Evolutionary conservation across 2,797 vertebrate species (phyloP).

Genomic region (Melanotaenia parkinsoni): DNA sequence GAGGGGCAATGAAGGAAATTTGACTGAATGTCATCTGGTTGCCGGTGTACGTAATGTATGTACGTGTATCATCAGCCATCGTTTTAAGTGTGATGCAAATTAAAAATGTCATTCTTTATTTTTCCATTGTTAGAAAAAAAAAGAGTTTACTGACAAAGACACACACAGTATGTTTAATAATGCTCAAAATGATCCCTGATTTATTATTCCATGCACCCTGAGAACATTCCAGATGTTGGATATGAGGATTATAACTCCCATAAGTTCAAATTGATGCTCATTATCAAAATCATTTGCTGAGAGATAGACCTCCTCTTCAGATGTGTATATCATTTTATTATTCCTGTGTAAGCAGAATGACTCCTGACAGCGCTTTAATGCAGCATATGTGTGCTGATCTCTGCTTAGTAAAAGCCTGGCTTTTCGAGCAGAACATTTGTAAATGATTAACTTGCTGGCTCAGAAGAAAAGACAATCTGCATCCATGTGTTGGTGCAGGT

Average conservation of each 20-base stretch:
- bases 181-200: no score
- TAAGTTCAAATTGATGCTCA: constrained; percentile 9
- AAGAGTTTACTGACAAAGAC: neutral
- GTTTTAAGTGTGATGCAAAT: no score
- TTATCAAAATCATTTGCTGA: constrained; percentile 7
- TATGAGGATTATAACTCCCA: constrained; percentile 9
- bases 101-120: no score
- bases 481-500: constrained; percentile 41
- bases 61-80: no score
- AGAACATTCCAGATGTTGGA: constrained; percentile 9
- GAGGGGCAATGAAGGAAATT: neutral
- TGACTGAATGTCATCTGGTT: neutral
- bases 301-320: constrained; percentile 1
- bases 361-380: constrained; percentile 9
- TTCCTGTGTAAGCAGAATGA: neutral
- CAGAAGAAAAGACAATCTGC: constrained; percentile 13
- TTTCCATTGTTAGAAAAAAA: neutral
- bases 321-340: neutral
- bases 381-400: neutral
- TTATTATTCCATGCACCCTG: neutral
- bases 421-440: constrained; percentile 15
- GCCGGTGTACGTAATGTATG: no score
- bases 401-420: neutral
- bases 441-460: constrained; percentile 14
- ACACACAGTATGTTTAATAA: no score